phyloP scores from a whole-genome alignment of 1,140 invertebrate species.

The Zaprionus lachaisei region DNA sequence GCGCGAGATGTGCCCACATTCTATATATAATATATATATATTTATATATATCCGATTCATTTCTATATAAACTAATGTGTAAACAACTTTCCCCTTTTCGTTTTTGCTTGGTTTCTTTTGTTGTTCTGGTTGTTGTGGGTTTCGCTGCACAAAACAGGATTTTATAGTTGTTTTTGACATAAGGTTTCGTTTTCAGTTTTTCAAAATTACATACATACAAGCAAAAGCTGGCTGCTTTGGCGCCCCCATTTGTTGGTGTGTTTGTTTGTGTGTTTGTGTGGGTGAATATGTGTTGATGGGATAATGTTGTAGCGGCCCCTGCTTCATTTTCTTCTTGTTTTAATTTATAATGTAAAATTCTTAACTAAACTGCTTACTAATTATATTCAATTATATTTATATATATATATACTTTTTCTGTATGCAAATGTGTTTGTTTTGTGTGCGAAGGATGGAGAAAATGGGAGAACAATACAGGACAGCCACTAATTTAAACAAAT shows the following conservation, averaged over 20 bases:
- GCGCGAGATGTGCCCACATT: slow-evolving; percentile 44
- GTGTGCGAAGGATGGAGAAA: slow-evolving; percentile 37
- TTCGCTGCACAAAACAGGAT: slow-evolving; percentile 74
- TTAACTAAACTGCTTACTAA: slow-evolving; percentile 80
- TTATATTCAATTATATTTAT: slow-evolving; percentile 80
- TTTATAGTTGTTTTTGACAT: slow-evolving; percentile 55
- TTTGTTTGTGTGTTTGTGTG: slow-evolving; percentile 26
- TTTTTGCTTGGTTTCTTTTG: slow-evolving; percentile 31
- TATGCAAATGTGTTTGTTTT: slow-evolving; percentile 58
- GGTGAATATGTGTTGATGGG: slow-evolving; percentile 30
- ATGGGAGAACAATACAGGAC: slow-evolving; percentile 37
- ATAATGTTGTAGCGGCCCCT: slow-evolving; percentile 29
- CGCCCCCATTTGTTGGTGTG: slow-evolving; percentile 34
- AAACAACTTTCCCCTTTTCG: slow-evolving; percentile 69
- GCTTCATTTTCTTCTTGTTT: slow-evolving; percentile 50
- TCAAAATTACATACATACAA: slow-evolving; percentile 72
- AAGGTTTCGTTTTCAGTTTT: slow-evolving; percentile 39
- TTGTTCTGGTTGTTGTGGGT: slow-evolving; percentile 41
- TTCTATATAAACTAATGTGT: slow-evolving; percentile 72
- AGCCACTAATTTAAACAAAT: slow-evolving; percentile 46
- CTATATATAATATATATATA: slow-evolving; percentile 64
- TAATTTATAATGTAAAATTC: slow-evolving; percentile 77
- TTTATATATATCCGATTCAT: slow-evolving; percentile 50
- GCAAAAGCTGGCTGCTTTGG: slow-evolving; percentile 61
- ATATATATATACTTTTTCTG: slow-evolving; percentile 64